A percentile compares a stretch with the other conserved stretches of the same genome.
phyloP scores from a whole-genome alignment of 2,797 vertebrate species.

The Euphonia xanthogaster region DNA sequence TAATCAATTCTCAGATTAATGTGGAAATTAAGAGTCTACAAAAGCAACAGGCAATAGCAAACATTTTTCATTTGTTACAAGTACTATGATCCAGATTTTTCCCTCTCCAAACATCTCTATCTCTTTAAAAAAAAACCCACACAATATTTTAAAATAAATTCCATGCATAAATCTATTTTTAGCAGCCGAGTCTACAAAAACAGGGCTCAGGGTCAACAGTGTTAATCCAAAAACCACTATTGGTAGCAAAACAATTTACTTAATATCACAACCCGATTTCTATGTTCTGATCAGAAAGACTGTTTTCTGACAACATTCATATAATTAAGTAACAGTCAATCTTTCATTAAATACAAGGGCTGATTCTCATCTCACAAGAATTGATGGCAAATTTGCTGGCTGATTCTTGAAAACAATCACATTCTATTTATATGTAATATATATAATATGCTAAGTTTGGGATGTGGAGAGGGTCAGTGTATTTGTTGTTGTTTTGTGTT shows the following conservation, averaged over 20 bases:
- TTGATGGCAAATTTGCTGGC: not conserved
- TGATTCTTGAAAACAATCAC: not conserved
- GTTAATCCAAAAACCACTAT: not conserved
- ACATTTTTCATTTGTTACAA: not conserved
- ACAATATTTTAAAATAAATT: not conserved
- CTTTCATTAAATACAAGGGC: not conserved
- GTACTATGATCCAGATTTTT: not conserved
- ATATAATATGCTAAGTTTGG: not conserved
- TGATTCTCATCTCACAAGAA: not conserved
- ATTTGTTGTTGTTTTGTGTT: not conserved
- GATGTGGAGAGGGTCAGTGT: not conserved
- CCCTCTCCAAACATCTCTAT: not conserved
- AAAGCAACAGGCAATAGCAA: not conserved
- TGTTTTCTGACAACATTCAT: not conserved
- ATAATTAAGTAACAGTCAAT: not conserved
- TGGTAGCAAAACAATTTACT: not conserved
- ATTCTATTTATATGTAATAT: not conserved
- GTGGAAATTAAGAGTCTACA: not conserved
- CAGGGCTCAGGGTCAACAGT: not conserved
- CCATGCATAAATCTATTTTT: not conserved
- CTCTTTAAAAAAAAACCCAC: accelerated
- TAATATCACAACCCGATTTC: not conserved
- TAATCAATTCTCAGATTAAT: not conserved
- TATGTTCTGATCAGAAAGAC: not conserved
- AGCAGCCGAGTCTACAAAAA: not conserved